Evolutionary conservation across 2,888 invertebrate species (phyloP).

Genomic region (Smittia sp.): DNA sequence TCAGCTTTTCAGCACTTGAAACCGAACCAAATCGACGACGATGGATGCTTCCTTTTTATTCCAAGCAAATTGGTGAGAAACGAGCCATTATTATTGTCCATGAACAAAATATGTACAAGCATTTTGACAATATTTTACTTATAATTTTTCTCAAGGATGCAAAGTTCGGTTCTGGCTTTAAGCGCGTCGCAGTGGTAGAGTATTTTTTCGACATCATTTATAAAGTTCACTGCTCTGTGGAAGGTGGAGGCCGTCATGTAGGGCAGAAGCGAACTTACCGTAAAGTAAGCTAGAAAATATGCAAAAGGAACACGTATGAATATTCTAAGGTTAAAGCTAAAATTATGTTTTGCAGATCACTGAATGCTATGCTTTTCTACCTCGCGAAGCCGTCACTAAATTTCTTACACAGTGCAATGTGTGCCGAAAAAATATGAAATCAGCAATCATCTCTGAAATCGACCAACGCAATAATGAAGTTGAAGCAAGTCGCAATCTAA

Average conservation of each 20-base stretch:
- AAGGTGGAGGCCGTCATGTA: constrained; percentile 91
- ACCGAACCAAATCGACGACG: constrained; percentile 16
- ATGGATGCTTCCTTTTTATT: constrained; percentile 33
- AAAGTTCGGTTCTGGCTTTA: constrained; percentile 69
- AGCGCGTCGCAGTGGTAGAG: constrained; percentile 94
- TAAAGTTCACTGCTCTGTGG: constrained; percentile 90
- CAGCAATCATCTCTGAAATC: constrained; percentile 48
- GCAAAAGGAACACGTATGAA: constrained; percentile 44
- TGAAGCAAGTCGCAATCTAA: constrained; percentile 21
- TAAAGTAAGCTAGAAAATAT: constrained; percentile 62
- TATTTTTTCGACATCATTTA: constrained; percentile 97
- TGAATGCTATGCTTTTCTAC: constrained; percentile 92
- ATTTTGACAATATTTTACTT: not conserved
- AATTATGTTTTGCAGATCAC: constrained; percentile 69
- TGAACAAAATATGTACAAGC: too few species aligned
- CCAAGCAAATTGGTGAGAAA: constrained; percentile 28
- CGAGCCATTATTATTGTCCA: not conserved
- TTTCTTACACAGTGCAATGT: constrained; percentile 93
- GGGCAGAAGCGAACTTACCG: constrained; percentile 95
- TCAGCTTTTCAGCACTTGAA: not conserved
- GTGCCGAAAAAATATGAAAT: constrained; percentile 78
- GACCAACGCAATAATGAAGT: constrained; percentile 38
- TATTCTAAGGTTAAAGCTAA: constrained; percentile 21
- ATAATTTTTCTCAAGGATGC: constrained; percentile 63
- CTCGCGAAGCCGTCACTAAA: constrained; percentile 92